Evolutionary conservation across 2,113 vertebrate genomes (phyloP), one percentile per base, ranked within the genome.

Genomic region (Lynx canadensis): DNA sequence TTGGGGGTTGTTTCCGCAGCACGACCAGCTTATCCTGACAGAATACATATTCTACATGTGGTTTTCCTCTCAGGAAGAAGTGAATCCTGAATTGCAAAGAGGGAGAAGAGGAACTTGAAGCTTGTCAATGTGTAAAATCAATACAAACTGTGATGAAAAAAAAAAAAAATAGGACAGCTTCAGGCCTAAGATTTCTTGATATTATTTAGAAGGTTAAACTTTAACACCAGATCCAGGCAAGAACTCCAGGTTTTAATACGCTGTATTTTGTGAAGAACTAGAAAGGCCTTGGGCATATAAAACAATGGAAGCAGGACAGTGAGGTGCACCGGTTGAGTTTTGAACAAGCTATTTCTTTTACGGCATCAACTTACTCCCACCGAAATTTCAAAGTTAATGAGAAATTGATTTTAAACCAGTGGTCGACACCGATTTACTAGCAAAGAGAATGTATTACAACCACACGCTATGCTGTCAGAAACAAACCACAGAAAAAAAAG

Each of bases 381-480:
- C 79, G 79, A 96, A 97, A 89, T 82, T 55, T 86, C 78, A 63
- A 85, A 96, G 38, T 84, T 48, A 93, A 93, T 65, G 27, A 91
- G 96, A 93, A 97, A 97, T 89, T 52, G 95, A 96, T 93, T 97
- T 96, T 73, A 89, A 97, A 45, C 52, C 86, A 83, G 48, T 7
- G 15, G 38, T 19, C 69, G 11, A 82, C 3, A 31, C 89, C 55
- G 73, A 97, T 86, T 94, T 82, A 94, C 95, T 91, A 97, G 89
- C 52, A 82, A 89, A 78, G 78, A 91, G 41, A 94, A 93, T 83
- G 29, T 5, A 87, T 60, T 31, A 94, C 91, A 88, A 87, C 94
- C 90, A 94, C 92, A 96, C 18, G 29, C 79, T 88, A 7, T 48
- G 63, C 74, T 69, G 23, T 88, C 76, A 63, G 81, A 66, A 94